Base-by-base conservation (phyloP, 2,888 invertebrate species). In the Nezara viridula region DNA sequence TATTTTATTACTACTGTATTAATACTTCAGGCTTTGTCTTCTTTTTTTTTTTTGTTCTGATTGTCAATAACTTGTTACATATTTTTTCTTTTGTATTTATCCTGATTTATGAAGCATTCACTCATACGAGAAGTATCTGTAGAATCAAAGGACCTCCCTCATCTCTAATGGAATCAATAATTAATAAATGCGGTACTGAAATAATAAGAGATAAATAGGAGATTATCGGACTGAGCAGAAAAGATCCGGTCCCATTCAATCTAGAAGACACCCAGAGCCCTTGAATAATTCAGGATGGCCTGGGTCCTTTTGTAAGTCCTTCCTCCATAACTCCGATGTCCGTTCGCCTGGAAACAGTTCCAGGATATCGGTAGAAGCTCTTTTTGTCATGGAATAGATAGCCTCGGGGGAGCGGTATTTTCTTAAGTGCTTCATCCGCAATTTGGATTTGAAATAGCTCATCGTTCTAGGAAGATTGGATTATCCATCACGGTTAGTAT, bases 321-420 rank as follows among this genome's bases (percentile, higher is more conserved):
- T 81, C 44, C 81, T n/a, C 81, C 81, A 81, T 81, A 81, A 81
- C 81, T 81, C 81, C 81, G 44, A 44, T 81, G 81, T 81, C 81
- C 81, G 9, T n/a, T 44, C 44, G 44, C 14, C 44, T 44, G 81
- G 81, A 81, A 81, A 81, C 81, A n/a, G 81, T 47, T 81, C 81
- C 44, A 81, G 81, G 81, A 81, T 81, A 81, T 40, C 81, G 81
- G 81, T 81, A n/a, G 66, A 37, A 73, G 32, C 24, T 81, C 81
- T 81, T 47, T 47, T 47, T 44, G 81, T 47, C 81, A 44, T 81
- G 44, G 44, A 44, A 81, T 81, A 81, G 81, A 73, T 81, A 47
- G 81, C 81, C 81, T 44, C 44, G 10, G n/a, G 44, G 16, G 81
- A n/a, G 81, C 44, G 24, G 81, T 81, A 47, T 73, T 73, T 73